These are phyloP conservation scores for Lepidothrix coronata DNA, from an alignment of 2,113 vertebrate genomes.

Conservation along the genomic window DNA sequence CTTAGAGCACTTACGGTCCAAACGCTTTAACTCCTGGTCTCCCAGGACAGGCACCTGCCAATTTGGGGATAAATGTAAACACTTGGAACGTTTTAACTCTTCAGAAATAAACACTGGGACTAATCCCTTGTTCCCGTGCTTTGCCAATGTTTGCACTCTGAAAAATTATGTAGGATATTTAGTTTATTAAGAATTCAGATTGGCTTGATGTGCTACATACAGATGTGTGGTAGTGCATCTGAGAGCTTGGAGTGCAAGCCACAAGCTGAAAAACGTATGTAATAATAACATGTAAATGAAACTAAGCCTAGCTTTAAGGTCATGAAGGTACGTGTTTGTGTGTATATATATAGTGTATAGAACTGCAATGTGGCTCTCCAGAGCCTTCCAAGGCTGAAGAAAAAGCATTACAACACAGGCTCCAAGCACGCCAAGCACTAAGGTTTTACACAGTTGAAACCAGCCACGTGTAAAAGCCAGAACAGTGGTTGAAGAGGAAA, in stretches of 20 bases:
- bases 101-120: not conserved
- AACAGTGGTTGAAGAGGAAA: not conserved
- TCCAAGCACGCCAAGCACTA: accelerated
- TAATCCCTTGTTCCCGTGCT: not conserved
- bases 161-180: not conserved
- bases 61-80: not conserved
- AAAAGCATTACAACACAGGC: not conserved
- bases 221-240: not conserved
- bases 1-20: slow-evolving; percentile 47
- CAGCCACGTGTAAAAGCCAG: not conserved
- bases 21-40: slow-evolving; percentile 67
- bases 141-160: not conserved
- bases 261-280: accelerated
- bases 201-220: not conserved
- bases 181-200: not conserved
- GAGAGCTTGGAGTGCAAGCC: not conserved
- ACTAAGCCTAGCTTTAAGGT: not conserved
- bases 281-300: not conserved
- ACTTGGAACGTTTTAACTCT: not conserved
- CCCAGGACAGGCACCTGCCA: not conserved
- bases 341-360: not conserved
- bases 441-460: not conserved
- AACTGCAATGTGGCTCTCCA: not conserved
- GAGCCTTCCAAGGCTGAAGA: not conserved
- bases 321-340: not conserved